Conservation (phyloP, 2,113 vertebrate species). For the Sceloporus tristichus region DNA sequence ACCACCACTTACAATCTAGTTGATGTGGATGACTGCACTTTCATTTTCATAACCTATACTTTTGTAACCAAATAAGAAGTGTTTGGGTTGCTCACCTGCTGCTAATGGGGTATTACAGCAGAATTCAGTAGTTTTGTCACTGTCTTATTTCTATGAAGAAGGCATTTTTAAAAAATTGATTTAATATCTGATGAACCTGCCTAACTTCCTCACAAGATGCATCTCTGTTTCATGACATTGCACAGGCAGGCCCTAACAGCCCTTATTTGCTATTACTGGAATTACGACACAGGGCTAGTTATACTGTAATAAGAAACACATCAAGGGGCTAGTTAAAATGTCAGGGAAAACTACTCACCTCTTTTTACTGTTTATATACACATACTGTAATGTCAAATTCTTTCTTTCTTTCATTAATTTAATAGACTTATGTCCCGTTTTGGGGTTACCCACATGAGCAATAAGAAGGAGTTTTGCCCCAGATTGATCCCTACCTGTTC, state of each 20-base stretch:
- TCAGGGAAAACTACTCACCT: not conserved
- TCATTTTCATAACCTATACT: slow-evolving; percentile 16
- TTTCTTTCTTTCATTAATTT: not conserved
- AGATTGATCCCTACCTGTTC: too few species aligned
- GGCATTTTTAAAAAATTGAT: slow-evolving; percentile 41
- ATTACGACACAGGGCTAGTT: not conserved
- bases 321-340: not conserved
- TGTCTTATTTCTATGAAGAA: slow-evolving; percentile 43
- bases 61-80: slow-evolving; percentile 42
- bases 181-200: slow-evolving; percentile 40
- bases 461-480: too few species aligned
- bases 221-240: not conserved
- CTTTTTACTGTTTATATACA: not conserved
- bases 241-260: rapidly evolving
- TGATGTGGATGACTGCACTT: not conserved
- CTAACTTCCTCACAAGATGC: slow-evolving; percentile 32
- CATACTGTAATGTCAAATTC: not conserved
- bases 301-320: rapidly evolving
- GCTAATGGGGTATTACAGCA: not conserved
- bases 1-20: too few species aligned
- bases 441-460: not conserved
- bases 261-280: not conserved
- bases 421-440: not conserved
- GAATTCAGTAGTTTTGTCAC: slow-evolving; percentile 38
- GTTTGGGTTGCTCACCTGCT: slow-evolving; percentile 35